Percentiles rank a stretch among this genome's conserved stretches.
These are phyloP conservation scores for Pao palembangensis DNA, from an alignment of 2,113 vertebrate genomes.

Conservation along the genomic window DNA sequence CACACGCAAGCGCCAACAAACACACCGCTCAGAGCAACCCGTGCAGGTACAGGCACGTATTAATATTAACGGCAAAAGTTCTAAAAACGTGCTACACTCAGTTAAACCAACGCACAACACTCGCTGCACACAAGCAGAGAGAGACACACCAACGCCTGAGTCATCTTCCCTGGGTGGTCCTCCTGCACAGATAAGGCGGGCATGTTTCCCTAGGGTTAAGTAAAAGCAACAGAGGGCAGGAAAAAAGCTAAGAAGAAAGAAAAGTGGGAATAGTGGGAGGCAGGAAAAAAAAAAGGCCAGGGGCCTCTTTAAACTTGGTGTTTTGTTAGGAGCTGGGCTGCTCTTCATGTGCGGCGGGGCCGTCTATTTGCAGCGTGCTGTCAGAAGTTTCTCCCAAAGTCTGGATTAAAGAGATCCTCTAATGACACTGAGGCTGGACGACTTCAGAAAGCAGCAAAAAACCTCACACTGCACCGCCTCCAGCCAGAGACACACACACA, in stretches of 20 bases:
- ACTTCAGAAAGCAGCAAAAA: constrained; percentile 66
- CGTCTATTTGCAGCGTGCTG: constrained; percentile 72
- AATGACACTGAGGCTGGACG: constrained; percentile 73
- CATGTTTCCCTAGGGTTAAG: constrained; percentile 74
- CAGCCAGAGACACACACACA: constrained; percentile 60
- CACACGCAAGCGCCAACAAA: constrained; percentile 52
- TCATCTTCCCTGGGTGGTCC: constrained; percentile 79
- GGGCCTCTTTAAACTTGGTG: constrained; percentile 71
- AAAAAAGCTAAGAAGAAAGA: constrained; percentile 59
- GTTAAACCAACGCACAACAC: constrained; percentile 52
- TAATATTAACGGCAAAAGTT: constrained; percentile 70
- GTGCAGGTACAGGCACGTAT: constrained; percentile 70
- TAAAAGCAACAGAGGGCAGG: constrained; percentile 72
- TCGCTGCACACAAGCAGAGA: constrained; percentile 11
- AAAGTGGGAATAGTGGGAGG: constrained; percentile 55
- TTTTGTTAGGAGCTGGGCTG: constrained; percentile 71
- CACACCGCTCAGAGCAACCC: constrained; percentile 51
- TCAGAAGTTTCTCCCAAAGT: constrained; percentile 72
- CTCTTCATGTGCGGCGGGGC: constrained; percentile 70
- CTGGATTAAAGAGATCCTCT: constrained; percentile 78
- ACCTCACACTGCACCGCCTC: constrained; percentile 60
- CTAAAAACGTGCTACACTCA: constrained; percentile 53
- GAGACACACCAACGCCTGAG: constrained; percentile 50
- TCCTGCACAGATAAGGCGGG: constrained; percentile 74
- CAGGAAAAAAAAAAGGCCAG: constrained; percentile 60